Conservation (phyloP, 1,140 invertebrate species). For the Saccostrea cuccullata region DNA sequence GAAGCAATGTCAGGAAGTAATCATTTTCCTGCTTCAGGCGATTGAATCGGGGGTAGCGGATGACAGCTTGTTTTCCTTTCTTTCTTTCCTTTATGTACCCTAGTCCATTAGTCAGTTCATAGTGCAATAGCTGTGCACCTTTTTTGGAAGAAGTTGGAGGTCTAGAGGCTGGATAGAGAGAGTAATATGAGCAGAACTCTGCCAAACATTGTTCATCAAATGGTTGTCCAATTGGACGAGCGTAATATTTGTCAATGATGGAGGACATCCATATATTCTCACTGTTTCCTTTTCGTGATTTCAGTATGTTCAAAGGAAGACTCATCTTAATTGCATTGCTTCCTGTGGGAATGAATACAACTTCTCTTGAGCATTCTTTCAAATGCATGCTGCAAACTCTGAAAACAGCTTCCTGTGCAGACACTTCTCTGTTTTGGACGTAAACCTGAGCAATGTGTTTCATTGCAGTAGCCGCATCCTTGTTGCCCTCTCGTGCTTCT, state of each 20-base stretch:
- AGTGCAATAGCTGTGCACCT: neutral
- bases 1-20: constrained; percentile 40
- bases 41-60: constrained; percentile 47
- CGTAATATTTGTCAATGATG: constrained; percentile 40
- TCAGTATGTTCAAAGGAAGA: constrained; percentile 17
- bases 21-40: constrained; percentile 37
- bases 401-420: constrained; percentile 52
- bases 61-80: constrained; percentile 32
- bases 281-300: neutral
- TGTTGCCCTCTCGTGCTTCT: constrained; percentile 43
- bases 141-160: constrained; percentile 13
- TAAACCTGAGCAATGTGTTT: constrained; percentile 48
- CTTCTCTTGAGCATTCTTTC: constrained; percentile 51
- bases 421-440: constrained; percentile 49
- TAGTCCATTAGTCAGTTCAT: constrained; percentile 45
- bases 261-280: constrained; percentile 40
- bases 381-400: constrained; percentile 42
- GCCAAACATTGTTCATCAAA: constrained; percentile 41
- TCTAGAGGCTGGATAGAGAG: constrained; percentile 28
- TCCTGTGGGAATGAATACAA: constrained; percentile 47
- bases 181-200: constrained; percentile 52
- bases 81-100: constrained; percentile 54
- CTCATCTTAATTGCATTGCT: constrained; percentile 45
- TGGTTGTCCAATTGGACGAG: neutral
- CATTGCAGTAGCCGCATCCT: constrained; percentile 41